These are phyloP conservation scores for Meteorus colon DNA, from an alignment of 2,888 invertebrate genomes.

Conservation along the genomic window DNA sequence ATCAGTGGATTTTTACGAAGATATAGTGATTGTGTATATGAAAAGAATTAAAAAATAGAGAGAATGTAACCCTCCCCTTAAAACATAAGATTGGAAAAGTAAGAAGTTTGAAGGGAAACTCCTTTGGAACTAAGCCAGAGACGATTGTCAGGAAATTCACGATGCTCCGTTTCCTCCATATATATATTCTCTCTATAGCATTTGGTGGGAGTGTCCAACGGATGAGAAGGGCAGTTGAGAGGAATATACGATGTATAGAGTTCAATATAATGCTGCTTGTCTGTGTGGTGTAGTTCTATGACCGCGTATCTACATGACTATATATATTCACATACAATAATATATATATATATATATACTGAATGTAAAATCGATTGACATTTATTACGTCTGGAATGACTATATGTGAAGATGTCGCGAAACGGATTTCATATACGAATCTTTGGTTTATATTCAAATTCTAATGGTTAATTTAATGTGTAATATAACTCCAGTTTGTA, in stretches of 20 bases:
- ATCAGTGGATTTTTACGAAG: not conserved
- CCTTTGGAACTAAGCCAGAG: slow-evolving; percentile 65
- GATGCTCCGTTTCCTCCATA: slow-evolving; percentile 52
- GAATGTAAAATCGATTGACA: slow-evolving; percentile 3
- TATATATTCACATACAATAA: not conserved
- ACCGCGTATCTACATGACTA: not conserved
- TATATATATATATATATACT: not conserved
- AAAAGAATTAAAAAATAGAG: slow-evolving; percentile 32
- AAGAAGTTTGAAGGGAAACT: slow-evolving; percentile 57
- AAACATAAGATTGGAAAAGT: slow-evolving; percentile 56
- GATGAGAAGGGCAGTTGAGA: slow-evolving; percentile 24
- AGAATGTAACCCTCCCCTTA: slow-evolving; percentile 37
- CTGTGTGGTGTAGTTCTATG: not conserved
- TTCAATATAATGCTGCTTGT: slow-evolving; percentile 7
- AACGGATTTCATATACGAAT: not conserved
- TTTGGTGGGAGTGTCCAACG: slow-evolving; percentile 30
- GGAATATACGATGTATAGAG: slow-evolving; percentile 16
- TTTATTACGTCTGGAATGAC: not conserved
- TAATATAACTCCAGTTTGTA: no score
- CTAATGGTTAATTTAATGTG: no score
- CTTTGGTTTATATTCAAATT: no score
- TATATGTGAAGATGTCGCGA: not conserved
- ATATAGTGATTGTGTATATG: not conserved
- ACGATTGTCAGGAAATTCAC: slow-evolving; percentile 66
- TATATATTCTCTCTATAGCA: slow-evolving; percentile 7